Base-by-base conservation (phyloP, 2,113 vertebrate genomes). In the Hippocampus zosterae region DNA sequence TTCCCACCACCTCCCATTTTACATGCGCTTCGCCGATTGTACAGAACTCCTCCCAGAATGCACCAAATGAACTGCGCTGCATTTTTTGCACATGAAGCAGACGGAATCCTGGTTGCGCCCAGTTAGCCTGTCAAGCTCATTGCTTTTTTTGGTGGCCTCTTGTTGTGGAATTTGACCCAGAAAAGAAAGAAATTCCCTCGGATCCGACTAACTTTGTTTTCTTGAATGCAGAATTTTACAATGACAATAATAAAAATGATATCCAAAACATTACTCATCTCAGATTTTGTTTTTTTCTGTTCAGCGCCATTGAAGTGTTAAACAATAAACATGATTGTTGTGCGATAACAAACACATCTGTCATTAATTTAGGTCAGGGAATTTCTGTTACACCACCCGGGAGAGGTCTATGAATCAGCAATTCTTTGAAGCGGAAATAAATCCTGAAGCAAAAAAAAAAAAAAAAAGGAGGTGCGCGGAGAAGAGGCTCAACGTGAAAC, bases 401-500 rank as follows among this genome's bases (percentile, higher is more conserved):
- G 8, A 50, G 19, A 74, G 37, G 63, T 29, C 19, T 73, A 71
- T 48, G 66, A 50, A 65, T 9, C 3, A 15, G 46, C 40, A 59
- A 59, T 53, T 23, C 40, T 65, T 68, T 62, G 0, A 71, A 68
- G 68, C 19, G 53, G 46, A 7, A n/a, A 50, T 21, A 13, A 71
- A 50, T 5, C 37, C 37, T 23, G 1, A n/a, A 27, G 44, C 33
- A 37, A 44, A 13, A 44, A 44, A 44, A 3, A 44, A 44, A 3
- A 44, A 3, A 77, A 68, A 67, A 78, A 48, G 62, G 9, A 80
- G 63, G 62, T 42, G 40, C 68, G 69, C 29, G 57, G 29, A 82
- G 69, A 76, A 77, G 72, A 55, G 69, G 18, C 59, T 84, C 82
- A 65, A 56, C 66, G 62, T 65, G 41, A 80, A 88, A 88, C 87